Evolutionary conservation across 2,113 vertebrate species (phyloP).

Genomic region (Pelecanus crispus): DNA sequence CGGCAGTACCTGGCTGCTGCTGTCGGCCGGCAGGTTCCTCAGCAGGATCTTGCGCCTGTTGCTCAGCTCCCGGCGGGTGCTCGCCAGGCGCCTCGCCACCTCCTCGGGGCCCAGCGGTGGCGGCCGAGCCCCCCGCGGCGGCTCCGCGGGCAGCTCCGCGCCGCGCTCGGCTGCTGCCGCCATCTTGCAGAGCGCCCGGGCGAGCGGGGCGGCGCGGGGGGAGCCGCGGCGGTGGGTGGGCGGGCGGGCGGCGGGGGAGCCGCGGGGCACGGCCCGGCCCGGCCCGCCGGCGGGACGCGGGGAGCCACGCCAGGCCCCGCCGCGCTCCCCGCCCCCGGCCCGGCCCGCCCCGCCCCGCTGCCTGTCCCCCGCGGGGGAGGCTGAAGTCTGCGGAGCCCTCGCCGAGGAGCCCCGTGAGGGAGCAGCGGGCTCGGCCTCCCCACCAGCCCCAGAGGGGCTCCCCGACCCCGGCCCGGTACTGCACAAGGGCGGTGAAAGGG

Average conservation of each 20-base stretch:
- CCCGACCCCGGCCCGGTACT: background rate
- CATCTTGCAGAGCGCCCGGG: conserved; percentile 12
- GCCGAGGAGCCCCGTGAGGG: background rate
- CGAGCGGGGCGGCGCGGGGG: background rate
- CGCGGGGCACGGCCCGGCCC: background rate
- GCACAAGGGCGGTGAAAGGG: background rate
- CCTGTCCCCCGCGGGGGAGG: background rate
- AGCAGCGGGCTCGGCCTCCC: background rate
- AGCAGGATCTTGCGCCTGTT: conserved; percentile 95
- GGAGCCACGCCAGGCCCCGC: background rate
- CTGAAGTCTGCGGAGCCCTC: background rate
- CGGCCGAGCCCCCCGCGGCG: conserved; percentile 41
- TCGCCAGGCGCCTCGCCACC: conserved; percentile 79
- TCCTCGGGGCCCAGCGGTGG: conserved; percentile 75
- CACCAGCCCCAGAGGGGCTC: background rate
- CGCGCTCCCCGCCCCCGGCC: background rate
- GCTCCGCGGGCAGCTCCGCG: conserved; percentile 62
- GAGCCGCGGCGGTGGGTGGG: background rate
- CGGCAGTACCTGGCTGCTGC: conserved; percentile 84
- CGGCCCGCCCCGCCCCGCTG: background rate
- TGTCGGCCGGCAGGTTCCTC: conserved; percentile 88
- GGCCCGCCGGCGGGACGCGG: background rate
- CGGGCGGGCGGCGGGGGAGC: background rate
- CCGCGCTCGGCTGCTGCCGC: conserved; percentile 57
- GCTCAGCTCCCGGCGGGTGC: conserved; percentile 86